Conservation (phyloP, 2,888 invertebrate species). For the Sarcophaga rosellei region DNA sequence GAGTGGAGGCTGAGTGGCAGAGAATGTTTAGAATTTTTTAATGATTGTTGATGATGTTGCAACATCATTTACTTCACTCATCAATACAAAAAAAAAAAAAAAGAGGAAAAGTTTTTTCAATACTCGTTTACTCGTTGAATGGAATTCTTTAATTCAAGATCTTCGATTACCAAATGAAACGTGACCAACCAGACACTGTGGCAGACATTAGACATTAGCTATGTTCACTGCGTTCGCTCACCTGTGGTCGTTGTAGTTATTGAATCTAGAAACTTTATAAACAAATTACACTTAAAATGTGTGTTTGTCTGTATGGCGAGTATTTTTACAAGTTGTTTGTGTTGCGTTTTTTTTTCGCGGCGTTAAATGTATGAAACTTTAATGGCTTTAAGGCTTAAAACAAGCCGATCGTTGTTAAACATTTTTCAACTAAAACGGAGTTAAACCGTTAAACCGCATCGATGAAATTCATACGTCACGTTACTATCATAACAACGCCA, state of each 20-base stretch:
- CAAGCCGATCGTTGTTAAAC: not conserved
- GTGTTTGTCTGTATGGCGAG: not conserved
- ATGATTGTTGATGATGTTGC: slow-evolving; percentile 19
- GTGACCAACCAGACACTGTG: slow-evolving; percentile 61
- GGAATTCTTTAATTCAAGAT: slow-evolving; percentile 31
- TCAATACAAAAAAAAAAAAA: not conserved
- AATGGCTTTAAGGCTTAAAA: not conserved
- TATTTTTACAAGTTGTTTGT: not conserved
- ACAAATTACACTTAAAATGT: slow-evolving; percentile 5
- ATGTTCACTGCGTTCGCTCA: not conserved
- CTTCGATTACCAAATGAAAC: slow-evolving; percentile 55
- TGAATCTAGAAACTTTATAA: slow-evolving; percentile 30
- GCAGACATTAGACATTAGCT: slow-evolving; percentile 42
- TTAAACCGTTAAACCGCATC: not conserved
- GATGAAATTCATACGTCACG: not conserved
- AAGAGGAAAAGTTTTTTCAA: slow-evolving; percentile 36
- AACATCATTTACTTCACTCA: slow-evolving; percentile 29
- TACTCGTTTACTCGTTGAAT: not conserved
- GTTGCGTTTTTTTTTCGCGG: no score
- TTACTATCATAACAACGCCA: no score
- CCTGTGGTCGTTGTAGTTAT: not conserved
- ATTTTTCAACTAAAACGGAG: not conserved
- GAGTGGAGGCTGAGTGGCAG: not conserved
- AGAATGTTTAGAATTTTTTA: not conserved
- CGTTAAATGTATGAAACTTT: not conserved